A percentile compares a stretch with the other conserved stretches of the same genome.
Evolutionary conservation across 2,797 vertebrate genomes (phyloP).

Genomic region (Nyctibius grandis): DNA sequence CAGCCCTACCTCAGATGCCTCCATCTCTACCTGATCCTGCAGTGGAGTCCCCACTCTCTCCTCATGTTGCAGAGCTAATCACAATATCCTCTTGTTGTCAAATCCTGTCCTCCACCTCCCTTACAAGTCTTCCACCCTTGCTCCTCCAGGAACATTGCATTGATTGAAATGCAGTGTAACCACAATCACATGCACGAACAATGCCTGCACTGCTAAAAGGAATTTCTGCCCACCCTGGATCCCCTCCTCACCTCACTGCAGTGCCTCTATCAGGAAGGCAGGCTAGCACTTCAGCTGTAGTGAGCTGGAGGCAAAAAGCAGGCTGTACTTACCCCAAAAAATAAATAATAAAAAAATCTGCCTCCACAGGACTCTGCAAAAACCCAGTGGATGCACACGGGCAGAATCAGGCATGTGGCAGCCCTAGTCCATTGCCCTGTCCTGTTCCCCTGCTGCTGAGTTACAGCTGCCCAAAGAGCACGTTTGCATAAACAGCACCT

Average conservation of each 20-base stretch:
- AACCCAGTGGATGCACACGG: accelerated
- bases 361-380: neutral
- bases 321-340: neutral
- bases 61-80: neutral
- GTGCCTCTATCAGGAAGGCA: neutral
- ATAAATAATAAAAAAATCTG: neutral
- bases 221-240: neutral
- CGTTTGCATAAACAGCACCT: neutral
- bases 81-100: neutral
- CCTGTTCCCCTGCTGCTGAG: neutral
- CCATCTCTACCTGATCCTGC: neutral
- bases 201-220: neutral
- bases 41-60: neutral
- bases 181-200: accelerated
- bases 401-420: neutral
- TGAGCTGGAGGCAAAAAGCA: neutral
- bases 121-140: neutral
- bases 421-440: neutral
- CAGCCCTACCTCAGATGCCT: neutral
- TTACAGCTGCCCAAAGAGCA: neutral
- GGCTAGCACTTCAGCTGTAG: neutral
- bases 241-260: neutral
- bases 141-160: neutral
- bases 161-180: neutral
- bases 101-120: neutral